phyloP scores from a whole-genome alignment of 2,888 invertebrate species.

The Osedax fenrisi region DNA sequence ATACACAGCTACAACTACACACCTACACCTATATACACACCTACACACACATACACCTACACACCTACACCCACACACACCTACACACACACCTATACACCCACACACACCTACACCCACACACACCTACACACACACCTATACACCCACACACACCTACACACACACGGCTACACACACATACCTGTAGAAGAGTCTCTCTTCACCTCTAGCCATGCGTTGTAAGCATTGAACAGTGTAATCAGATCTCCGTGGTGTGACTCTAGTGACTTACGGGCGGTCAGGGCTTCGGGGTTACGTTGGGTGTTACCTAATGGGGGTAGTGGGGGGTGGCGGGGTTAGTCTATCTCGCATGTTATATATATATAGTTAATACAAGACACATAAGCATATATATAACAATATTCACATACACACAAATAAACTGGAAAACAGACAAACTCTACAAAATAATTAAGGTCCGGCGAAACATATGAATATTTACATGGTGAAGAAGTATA shows the following conservation, averaged over 20 bases:
- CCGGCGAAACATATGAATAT: too few relatives aligned
- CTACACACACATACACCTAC: too few relatives aligned
- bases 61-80: background rate
- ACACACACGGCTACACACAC: background rate
- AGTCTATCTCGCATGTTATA: too few relatives aligned
- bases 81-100: background rate
- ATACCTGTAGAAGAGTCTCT: constrained; percentile 38
- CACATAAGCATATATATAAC: too few relatives aligned
- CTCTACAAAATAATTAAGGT: too few relatives aligned
- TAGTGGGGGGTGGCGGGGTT: too few relatives aligned
- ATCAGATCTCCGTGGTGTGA: constrained; percentile 92
- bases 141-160: constrained; percentile 54
- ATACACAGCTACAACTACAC: too few relatives aligned
- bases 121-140: constrained; percentile 59
- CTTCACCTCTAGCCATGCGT: constrained; percentile 67
- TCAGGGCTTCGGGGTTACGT: constrained; percentile 61
- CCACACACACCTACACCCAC: constrained; percentile 19
- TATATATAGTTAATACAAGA: too few relatives aligned
- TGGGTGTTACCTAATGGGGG: constrained; percentile 64
- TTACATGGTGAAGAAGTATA: too few relatives aligned
- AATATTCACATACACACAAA: too few relatives aligned
- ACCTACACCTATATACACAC: too few relatives aligned
- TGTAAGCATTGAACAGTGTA: constrained; percentile 71
- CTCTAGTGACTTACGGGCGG: constrained; percentile 56
- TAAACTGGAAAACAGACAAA: too few relatives aligned